Conservation (phyloP, 1,140 invertebrate species). For the Papilio polyxenes region DNA sequence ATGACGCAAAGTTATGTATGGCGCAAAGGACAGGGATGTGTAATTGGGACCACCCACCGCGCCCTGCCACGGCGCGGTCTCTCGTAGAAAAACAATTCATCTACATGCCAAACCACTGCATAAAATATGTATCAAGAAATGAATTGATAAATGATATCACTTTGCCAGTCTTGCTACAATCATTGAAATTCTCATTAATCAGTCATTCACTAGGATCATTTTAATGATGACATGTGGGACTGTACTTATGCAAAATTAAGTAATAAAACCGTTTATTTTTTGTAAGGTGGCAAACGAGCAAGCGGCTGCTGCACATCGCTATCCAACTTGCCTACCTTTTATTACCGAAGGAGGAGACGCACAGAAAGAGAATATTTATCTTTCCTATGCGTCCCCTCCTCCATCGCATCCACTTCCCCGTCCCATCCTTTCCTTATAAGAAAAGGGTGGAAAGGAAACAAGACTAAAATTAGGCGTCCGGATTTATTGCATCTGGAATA, state of each 20-base stretch:
- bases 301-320: too few relatives aligned
- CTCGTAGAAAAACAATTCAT: conserved; percentile 30
- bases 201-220: not conserved
- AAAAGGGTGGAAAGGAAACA: too few relatives aligned
- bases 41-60: conserved; percentile 22
- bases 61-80: not conserved
- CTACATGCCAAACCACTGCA: conserved; percentile 14
- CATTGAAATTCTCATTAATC: not conserved
- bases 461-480: too few relatives aligned
- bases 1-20: conserved; percentile 23
- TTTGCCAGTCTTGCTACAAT: not conserved
- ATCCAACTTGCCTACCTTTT: too few relatives aligned
- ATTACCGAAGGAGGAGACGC: too few relatives aligned
- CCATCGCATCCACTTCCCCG: too few relatives aligned
- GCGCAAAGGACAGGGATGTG: not conserved
- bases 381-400: too few relatives aligned
- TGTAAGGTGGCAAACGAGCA: too few relatives aligned
- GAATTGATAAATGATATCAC: conserved; percentile 1
- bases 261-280: too few relatives aligned
- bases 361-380: too few relatives aligned
- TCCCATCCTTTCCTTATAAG: too few relatives aligned
- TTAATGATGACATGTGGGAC: not conserved
- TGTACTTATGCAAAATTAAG: not conserved
- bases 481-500: too few relatives aligned
- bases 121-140: conserved; percentile 12